Evolutionary conservation across 2,113 vertebrate genomes (phyloP).

Genomic region (Platysteira castanea): DNA sequence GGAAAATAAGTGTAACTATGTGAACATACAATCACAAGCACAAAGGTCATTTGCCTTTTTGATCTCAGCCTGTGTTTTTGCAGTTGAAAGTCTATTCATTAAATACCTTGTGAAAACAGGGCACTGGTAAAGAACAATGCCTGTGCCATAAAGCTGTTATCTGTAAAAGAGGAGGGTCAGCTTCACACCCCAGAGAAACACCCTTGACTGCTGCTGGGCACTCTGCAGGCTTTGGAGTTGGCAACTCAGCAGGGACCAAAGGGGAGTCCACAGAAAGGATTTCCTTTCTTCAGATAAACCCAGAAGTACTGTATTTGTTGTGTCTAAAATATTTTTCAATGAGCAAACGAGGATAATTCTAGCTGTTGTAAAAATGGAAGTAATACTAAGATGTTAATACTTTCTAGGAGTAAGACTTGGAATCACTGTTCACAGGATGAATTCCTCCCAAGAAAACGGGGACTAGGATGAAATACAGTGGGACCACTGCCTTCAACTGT

Average conservation of each 20-base stretch:
- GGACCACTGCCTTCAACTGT: neutral
- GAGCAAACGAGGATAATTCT: neutral
- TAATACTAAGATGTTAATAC: neutral
- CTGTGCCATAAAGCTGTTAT: neutral
- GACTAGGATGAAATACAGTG: neutral
- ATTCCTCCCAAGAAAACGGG: neutral
- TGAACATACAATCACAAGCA: neutral
- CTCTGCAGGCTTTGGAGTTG: neutral
- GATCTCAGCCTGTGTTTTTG: neutral
- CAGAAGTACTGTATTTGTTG: neutral
- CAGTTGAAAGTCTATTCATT: neutral
- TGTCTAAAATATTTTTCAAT: neutral
- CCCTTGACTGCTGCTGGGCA: rapidly evolving
- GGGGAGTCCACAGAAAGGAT: neutral
- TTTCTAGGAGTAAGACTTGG: neutral
- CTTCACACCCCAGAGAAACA: neutral
- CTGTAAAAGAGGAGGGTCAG: neutral
- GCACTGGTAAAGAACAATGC: neutral
- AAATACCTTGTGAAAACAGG: neutral
- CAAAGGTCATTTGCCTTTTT: slow-evolving; percentile 7
- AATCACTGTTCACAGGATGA: neutral
- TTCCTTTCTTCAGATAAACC: neutral
- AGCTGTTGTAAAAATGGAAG: neutral
- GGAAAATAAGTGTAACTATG: neutral
- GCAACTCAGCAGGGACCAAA: neutral